These are phyloP conservation scores for Polyergus mexicanus DNA, from an alignment of 1,140 invertebrate species.

Conservation along the genomic window DNA sequence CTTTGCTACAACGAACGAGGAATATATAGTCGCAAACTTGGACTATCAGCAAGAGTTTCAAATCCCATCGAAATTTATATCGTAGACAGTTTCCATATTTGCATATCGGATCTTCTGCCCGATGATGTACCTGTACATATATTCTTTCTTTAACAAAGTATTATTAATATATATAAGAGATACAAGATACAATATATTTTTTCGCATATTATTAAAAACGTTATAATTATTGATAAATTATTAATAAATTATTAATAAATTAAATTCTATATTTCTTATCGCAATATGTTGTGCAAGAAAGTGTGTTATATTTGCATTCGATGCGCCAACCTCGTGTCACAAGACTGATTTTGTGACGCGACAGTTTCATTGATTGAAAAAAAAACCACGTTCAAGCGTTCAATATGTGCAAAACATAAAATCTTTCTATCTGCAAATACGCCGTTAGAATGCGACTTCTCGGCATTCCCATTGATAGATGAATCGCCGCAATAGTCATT, in stretches of 20 bases:
- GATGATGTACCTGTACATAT: background rate
- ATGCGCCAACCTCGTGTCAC: background rate
- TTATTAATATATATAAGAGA: background rate
- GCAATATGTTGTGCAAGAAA: background rate
- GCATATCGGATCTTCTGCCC: background rate
- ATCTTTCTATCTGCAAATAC: background rate
- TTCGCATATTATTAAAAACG: background rate
- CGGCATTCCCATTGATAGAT: background rate
- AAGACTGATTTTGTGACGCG: background rate
- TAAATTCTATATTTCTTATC: background rate
- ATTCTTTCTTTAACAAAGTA: background rate
- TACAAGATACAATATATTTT: too few relatives aligned
- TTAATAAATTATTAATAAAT: too few relatives aligned
- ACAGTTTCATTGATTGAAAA: background rate
- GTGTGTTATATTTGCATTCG: background rate
- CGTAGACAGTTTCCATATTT: background rate
- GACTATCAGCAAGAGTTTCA: slow-evolving; percentile 27
- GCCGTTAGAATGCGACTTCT: background rate
- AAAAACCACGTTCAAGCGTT: background rate
- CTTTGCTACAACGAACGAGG: slow-evolving; percentile 20
- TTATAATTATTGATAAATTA: background rate
- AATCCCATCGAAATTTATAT: slow-evolving; percentile 49
- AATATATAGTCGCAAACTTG: slow-evolving; percentile 45
- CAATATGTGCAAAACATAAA: background rate
- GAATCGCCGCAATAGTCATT: background rate